Percentiles rank a stretch among this genome's conserved stretches.
phyloP scores from a whole-genome alignment of 2,888 invertebrate genomes.

The Leptopilina syphax region DNA sequence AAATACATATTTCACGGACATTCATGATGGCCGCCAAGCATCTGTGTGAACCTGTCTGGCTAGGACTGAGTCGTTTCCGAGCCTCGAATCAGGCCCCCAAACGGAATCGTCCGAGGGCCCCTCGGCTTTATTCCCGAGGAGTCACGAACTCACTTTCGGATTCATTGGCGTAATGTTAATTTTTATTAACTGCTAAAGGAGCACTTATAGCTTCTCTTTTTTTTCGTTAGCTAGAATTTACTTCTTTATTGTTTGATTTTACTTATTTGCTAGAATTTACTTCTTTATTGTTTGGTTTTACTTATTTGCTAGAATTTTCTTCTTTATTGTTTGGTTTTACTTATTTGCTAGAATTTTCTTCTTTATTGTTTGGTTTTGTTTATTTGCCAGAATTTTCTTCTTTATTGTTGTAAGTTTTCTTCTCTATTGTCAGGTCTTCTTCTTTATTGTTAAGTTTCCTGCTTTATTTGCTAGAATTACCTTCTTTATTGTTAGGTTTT shows the following conservation, averaged over 20 bases:
- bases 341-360: too few species aligned
- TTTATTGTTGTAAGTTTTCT: too few species aligned
- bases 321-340: too few species aligned
- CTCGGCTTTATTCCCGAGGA: slow-evolving; percentile 54
- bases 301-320: too few species aligned
- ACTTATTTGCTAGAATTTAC: not conserved
- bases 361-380: too few species aligned
- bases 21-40: slow-evolving; percentile 77
- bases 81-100: not conserved
- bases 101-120: slow-evolving; percentile 32
- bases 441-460: too few species aligned
- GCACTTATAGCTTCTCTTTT: slow-evolving; percentile 19
- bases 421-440: too few species aligned
- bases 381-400: too few species aligned
- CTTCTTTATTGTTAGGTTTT: too few species aligned
- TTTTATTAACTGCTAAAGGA: slow-evolving; percentile 40
- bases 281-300: too few species aligned
- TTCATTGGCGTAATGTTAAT: slow-evolving; percentile 40
- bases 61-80: slow-evolving; percentile 62
- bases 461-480: too few species aligned
- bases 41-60: slow-evolving; percentile 73
- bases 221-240: not conserved
- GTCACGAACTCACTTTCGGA: slow-evolving; percentile 47
- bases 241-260: not conserved
- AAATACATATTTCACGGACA: slow-evolving; percentile 77